Evolutionary conservation across 2,888 invertebrate genomes (phyloP), one percentile per base, ranked within the genome.

Genomic region (Heliconius erato): DNA sequence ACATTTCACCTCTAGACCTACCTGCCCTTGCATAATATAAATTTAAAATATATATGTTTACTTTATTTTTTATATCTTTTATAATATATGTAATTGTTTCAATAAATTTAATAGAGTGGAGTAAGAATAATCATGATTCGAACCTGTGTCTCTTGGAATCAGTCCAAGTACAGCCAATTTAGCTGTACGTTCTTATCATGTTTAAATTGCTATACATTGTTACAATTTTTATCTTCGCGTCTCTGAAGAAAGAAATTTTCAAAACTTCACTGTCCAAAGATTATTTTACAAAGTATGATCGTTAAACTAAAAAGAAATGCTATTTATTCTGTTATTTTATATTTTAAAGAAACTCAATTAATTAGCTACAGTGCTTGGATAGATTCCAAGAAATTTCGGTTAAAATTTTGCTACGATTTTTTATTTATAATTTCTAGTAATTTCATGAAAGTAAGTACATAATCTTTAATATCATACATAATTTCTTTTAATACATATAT

Each of bases 311-410:
- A 26, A 65, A 54, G 54, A 54, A 40, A 54, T 23, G 54, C 54
- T 65, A 65, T 65, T 26, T 65, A 65, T 65, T 26, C 65, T n/a
- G 26, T n/a, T 65, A 65, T n/a, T 65, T 65, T 26, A 65, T 65
- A 19, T 54, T 7, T 9, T 54, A 54, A 54, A 54, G 54, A 54
- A 54, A 54, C 54, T 63, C 11, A n/a, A 63, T 63, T n/a, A 63
- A 63, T 63, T 63, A n/a, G 65, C 3, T 28, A 5, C 65, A 26
- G n/a, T 12, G 26, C 26, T 65, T 65, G 65, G 26, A 26, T 65
- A 14, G 14, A 65, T 26, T 65, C 65, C 26, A 65, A 65, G 65
- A 65, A 0, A 26, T 65, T 12, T 65, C n/a, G 16, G 19, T 7
- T 63, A 9, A n/a, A 63, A n/a, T 63, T 63, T n/a, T 65, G 26